A percentile compares a stretch with the other conserved stretches of the same genome.
Evolutionary conservation across 1,140 invertebrate species (phyloP).

Genomic region (Xylocopa sonorina): DNA sequence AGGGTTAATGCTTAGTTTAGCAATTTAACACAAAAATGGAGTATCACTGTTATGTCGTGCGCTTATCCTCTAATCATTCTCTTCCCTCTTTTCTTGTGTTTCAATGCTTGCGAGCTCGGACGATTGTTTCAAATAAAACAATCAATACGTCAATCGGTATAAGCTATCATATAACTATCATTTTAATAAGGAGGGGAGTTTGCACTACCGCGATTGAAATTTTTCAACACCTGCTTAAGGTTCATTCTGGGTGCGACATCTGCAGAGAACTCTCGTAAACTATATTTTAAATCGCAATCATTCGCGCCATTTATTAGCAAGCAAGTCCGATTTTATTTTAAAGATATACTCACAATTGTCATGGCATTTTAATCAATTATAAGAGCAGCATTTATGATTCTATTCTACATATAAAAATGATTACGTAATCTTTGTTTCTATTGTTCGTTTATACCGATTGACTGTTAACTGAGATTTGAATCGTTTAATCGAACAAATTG

Average conservation of each 20-base stretch:
- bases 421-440: not conserved
- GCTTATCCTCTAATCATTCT: slow-evolving; percentile 13
- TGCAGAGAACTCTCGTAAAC: not conserved
- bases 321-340: not conserved
- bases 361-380: not conserved
- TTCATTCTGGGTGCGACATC: not conserved
- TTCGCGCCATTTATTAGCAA: not conserved
- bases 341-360: not conserved
- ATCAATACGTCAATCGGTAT: slow-evolving; percentile 15
- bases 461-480: not conserved
- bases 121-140: not conserved
- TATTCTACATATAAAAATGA: not conserved
- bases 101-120: slow-evolving; percentile 3
- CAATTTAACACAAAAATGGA: slow-evolving; percentile 23
- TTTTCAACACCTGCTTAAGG: not conserved
- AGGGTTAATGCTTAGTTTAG: slow-evolving; percentile 43
- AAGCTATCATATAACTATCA: not conserved
- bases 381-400: not conserved
- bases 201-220: too few species aligned
- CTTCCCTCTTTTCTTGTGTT: not conserved
- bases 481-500: not conserved
- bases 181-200: not conserved
- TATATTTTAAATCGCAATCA: not conserved
- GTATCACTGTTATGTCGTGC: slow-evolving; percentile 1
- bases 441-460: slow-evolving; percentile 22